Percentiles rank a stretch among this genome's conserved stretches.
Evolutionary conservation across 1,140 invertebrate genomes (phyloP).

Genomic region (Drosophila cardini): DNA sequence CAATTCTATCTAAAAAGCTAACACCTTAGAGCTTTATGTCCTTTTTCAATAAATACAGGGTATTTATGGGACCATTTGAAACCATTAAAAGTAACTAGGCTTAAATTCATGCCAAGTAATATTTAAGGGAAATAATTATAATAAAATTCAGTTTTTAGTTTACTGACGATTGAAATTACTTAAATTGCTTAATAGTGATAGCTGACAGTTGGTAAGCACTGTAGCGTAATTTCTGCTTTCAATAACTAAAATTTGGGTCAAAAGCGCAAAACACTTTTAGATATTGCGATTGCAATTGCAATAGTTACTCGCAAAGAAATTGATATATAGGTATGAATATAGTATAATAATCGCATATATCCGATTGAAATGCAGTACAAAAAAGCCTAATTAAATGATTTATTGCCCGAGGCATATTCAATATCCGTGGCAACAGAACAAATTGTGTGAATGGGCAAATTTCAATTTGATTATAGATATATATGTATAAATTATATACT

Average conservation of each 20-base stretch:
- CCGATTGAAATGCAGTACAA: neutral
- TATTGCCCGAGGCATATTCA: conserved; percentile 7
- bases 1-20: too few relatives aligned
- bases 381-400: conserved; percentile 18
- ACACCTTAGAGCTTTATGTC: too few relatives aligned
- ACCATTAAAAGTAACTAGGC: neutral
- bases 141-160: too few relatives aligned
- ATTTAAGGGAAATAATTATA: neutral
- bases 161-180: too few relatives aligned
- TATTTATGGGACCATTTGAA: neutral
- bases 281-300: conserved; percentile 1
- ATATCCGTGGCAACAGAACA: conserved; percentile 6
- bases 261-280: neutral
- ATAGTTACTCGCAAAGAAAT: neutral
- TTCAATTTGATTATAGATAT: conserved; percentile 26
- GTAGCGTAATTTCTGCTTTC: neutral
- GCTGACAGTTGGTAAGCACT: conserved; percentile 4
- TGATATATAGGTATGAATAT: too few relatives aligned
- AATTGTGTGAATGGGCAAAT: conserved; percentile 4
- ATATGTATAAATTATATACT: conserved; percentile 11
- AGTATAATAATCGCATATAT: neutral
- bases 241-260: neutral
- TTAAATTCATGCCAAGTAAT: too few relatives aligned
- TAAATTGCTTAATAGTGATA: too few relatives aligned
- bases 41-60: too few relatives aligned